Conservation (phyloP, 1,140 invertebrate genomes). For the Adelges cooleyi region DNA sequence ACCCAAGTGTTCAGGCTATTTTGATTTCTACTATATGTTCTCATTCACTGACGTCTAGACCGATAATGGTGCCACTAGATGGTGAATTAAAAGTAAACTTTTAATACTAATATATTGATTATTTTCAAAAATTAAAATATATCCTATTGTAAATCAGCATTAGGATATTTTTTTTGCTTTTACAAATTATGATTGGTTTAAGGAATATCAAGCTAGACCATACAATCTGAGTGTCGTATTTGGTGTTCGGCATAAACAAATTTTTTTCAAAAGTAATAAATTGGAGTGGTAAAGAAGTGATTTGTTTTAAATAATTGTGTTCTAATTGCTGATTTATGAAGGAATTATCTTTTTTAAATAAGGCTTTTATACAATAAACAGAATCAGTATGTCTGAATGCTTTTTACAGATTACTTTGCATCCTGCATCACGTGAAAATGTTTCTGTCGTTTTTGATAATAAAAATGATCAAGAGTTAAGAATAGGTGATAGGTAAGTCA, state of each 20-base stretch:
- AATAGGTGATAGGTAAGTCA: constrained; percentile 66
- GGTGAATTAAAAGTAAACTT: constrained; percentile 82
- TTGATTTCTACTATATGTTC: constrained; percentile 97
- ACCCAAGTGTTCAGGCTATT: constrained; percentile 91
- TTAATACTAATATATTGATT: too few relatives aligned
- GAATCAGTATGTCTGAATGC: not conserved
- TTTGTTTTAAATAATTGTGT: too few relatives aligned
- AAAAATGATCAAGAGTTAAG: constrained; percentile 65
- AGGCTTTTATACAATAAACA: not conserved
- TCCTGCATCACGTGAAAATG: constrained; percentile 56
- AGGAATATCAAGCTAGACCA: constrained; percentile 88
- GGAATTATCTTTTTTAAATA: too few relatives aligned
- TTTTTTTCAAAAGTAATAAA: constrained; percentile 81
- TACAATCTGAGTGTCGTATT: constrained; percentile 94
- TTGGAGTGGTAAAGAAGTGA: constrained; percentile 16
- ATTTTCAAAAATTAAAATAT: too few relatives aligned
- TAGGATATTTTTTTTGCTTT: constrained; percentile 22
- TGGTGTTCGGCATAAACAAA: constrained; percentile 89
- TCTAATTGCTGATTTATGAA: too few relatives aligned
- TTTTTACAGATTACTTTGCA: constrained; percentile 66
- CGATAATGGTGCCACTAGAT: constrained; percentile 92
- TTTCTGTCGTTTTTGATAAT: constrained; percentile 79
- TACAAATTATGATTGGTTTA: constrained; percentile 76
- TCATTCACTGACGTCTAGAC: constrained; percentile 88
- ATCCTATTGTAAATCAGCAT: not conserved